Base-by-base conservation (phyloP, 2,888 invertebrate species). In the Amblyteles armatorius region DNA sequence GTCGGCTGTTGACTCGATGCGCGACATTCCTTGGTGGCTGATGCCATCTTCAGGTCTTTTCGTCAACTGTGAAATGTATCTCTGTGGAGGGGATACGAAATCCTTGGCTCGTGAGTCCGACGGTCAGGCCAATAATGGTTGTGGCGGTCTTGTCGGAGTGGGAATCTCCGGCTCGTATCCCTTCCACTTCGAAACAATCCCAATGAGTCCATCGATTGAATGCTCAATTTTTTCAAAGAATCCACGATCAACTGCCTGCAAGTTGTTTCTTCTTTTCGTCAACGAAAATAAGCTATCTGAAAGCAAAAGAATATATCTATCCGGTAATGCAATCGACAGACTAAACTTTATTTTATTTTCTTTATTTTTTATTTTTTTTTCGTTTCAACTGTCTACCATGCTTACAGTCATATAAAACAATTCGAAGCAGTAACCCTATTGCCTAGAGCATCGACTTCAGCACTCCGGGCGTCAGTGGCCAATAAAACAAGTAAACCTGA, bases 1-100 rank as follows among this genome's bases (percentile, higher is more conserved):
- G 85, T 73, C 80, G 83, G 79, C 55, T 33, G 36, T 52, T 40
- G 73, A 80, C 40, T 73, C 63, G 74, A 19, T 16, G 50, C 60
- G 44, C 16, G 86, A 87, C 84, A 81, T 82, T 79, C 71, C 89
- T 91, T 86, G 91, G 85, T 79, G 78, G 87, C 87, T 91, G 91
- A 90, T 91, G 91, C 91, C 91, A 87, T 86, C 88, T 88, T 67
- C 81, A 83, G 88, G 84, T 81, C 44, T 76, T 83, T 84, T 77
- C 65, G 79, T 67, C 63, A 88, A 88, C 84, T 80, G 29, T 13
- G 44, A 78, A 36, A 50, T 4, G 71, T 48, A 48, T 48, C 44
- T 13, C 60, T 36, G 72, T 83, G 80, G 81, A 57, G 76, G 84
- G 86, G 79, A 82, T 84, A 68, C 71, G 52, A 50, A 77, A 82